phyloP scores from a whole-genome alignment of 2,888 invertebrate species.

The Omphaloscelis lunosa region DNA sequence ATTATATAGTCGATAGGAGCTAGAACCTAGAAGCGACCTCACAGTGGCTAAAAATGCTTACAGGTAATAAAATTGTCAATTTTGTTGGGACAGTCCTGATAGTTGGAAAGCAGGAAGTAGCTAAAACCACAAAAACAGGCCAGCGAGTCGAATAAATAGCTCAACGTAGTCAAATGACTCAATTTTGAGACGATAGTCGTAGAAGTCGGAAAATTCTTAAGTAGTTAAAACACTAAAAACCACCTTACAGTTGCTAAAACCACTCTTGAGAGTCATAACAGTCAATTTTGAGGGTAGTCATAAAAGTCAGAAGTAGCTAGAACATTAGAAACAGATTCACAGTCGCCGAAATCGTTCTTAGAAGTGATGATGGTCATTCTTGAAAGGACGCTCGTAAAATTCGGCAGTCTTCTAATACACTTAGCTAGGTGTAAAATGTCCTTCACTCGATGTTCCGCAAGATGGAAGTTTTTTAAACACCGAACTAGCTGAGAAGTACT shows the following conservation, averaged over 20 bases:
- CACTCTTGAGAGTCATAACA: not conserved
- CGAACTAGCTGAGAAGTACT: constrained; percentile 97
- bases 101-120: not conserved
- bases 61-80: too few relatives aligned
- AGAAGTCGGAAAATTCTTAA: not conserved
- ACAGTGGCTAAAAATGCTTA: too few relatives aligned
- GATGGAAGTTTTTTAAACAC: constrained; percentile 96
- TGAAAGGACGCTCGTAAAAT: too few relatives aligned
- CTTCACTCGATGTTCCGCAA: constrained; percentile 98
- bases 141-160: not conserved
- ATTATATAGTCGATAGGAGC: too few relatives aligned
- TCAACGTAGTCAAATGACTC: not conserved
- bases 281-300: not conserved
- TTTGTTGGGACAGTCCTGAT: too few relatives aligned
- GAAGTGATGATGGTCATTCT: too few relatives aligned
- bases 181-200: not conserved
- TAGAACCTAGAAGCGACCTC: too few relatives aligned
- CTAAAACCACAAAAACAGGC: not conserved
- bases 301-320: not conserved
- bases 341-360: too few relatives aligned
- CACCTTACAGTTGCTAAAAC: not conserved
- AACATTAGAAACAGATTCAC: too few relatives aligned
- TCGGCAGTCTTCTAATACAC: too few relatives aligned
- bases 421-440: constrained; percentile 74
- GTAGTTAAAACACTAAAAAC: too few relatives aligned